Conservation (phyloP, 2,888 invertebrate genomes). For the Lingula anatina region DNA sequence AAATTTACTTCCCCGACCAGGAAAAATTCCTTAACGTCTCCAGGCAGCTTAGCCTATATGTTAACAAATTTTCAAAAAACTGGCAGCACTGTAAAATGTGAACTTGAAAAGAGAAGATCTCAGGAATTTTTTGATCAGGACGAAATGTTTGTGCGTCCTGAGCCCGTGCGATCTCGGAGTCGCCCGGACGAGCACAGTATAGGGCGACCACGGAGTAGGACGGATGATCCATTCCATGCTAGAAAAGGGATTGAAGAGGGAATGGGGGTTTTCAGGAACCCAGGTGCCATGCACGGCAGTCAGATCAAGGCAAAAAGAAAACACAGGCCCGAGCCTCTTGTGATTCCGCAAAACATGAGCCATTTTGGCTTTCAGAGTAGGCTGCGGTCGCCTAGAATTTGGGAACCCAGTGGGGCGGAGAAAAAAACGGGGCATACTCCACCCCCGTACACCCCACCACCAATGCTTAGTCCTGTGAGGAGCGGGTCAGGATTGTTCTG, state of each 20-base stretch:
- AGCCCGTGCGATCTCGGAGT: slow-evolving; percentile 31
- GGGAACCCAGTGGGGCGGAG: slow-evolving; percentile 26
- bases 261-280: slow-evolving; percentile 75
- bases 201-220: slow-evolving; percentile 22
- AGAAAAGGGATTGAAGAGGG: slow-evolving; percentile 54
- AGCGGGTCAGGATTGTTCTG: slow-evolving; percentile 80
- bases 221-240: slow-evolving; percentile 17
- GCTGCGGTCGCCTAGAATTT: slow-evolving; percentile 54
- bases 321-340: slow-evolving; percentile 52
- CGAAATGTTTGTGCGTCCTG: slow-evolving; percentile 32
- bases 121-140: slow-evolving; percentile 8
- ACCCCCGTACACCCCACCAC: slow-evolving; percentile 83
- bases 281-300: slow-evolving; percentile 58
- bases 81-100: no score
- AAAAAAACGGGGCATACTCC: slow-evolving; percentile 43
- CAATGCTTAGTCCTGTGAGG: slow-evolving; percentile 87
- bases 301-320: slow-evolving; percentile 44
- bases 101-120: background rate
- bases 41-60: slow-evolving; percentile 2
- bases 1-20: slow-evolving; percentile 10
- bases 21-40: background rate
- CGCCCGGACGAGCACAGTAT: slow-evolving; percentile 25
- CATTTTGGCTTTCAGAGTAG: slow-evolving; percentile 56
- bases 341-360: slow-evolving; percentile 53
- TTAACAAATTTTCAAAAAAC: no score